Evolutionary conservation across 1,140 invertebrate genomes (phyloP).

Genomic region (Drosophila sechellia): DNA sequence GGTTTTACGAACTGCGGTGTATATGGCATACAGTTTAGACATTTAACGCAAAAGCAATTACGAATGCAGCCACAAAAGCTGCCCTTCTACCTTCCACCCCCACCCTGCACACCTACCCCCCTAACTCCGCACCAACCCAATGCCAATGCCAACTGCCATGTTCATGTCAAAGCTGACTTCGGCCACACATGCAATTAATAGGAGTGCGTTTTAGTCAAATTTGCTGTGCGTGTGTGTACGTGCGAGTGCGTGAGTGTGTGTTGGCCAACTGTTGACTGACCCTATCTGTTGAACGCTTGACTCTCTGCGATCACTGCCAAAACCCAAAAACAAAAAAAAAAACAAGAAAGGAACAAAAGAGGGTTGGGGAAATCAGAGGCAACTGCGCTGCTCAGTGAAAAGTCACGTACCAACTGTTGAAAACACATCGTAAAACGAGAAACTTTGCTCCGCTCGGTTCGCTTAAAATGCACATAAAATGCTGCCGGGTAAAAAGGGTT

Average conservation of each 20-base stretch:
- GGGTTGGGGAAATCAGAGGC: conserved; percentile 48
- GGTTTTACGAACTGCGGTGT: conserved; percentile 10
- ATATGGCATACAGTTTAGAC: conserved; percentile 43
- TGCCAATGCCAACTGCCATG: conserved; percentile 43
- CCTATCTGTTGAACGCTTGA: conserved; percentile 36
- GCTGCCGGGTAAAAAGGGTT: conserved; percentile 59
- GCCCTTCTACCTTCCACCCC: neutral
- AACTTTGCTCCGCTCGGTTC: conserved; percentile 59
- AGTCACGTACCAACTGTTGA: conserved; percentile 79
- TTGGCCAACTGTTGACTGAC: conserved; percentile 75
- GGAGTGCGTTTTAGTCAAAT: conserved; percentile 32
- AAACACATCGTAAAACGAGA: conserved; percentile 77
- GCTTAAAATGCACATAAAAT: conserved; percentile 61
- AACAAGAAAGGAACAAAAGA: neutral
- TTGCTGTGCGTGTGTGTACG: conserved; percentile 1
- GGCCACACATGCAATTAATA: conserved; percentile 70
- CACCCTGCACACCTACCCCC: neutral
- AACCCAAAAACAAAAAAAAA: conserved; percentile 11
- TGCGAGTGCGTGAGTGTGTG: conserved; percentile 1
- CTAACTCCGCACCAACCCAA: neutral
- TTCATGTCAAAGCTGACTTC: conserved; percentile 55
- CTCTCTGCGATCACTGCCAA: neutral
- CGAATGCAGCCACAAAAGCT: conserved; percentile 39
- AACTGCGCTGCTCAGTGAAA: conserved; percentile 70
- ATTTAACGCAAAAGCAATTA: conserved; percentile 66